phyloP scores from a whole-genome alignment of 2,888 invertebrate genomes.

The Monochamus alternatus region DNA sequence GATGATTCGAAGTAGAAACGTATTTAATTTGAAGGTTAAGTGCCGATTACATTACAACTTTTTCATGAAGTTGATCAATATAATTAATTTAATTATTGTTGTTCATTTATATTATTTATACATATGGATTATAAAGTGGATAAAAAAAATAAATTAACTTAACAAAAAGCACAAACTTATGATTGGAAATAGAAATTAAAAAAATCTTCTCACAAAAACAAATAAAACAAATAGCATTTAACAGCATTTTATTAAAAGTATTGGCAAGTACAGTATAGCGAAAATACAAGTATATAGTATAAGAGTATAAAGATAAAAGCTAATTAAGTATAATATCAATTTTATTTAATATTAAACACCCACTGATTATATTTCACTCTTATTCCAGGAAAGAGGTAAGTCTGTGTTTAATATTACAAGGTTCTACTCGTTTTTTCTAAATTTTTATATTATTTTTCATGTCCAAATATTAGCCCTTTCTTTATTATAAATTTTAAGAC shows the following conservation, averaged over 20 bases:
- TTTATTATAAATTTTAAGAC: constrained; percentile 30
- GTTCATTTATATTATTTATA: too few species aligned
- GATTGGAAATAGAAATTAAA: too few species aligned
- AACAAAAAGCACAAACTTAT: too few species aligned
- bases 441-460: constrained; percentile 39
- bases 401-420: constrained; percentile 52
- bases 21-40: too few species aligned
- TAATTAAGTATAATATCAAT: constrained; percentile 61
- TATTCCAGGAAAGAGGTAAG: constrained; percentile 62
- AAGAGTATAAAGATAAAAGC: constrained; percentile 70
- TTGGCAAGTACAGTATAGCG: constrained; percentile 69
- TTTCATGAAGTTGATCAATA: too few species aligned
- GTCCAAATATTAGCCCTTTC: constrained; percentile 47
- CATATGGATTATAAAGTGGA: too few species aligned
- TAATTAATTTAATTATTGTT: too few species aligned
- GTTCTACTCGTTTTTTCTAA: constrained; percentile 32
- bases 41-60: too few species aligned
- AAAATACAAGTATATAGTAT: constrained; percentile 68
- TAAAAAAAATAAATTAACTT: too few species aligned
- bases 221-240: constrained; percentile 34
- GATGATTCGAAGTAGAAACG: too few species aligned
- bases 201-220: too few species aligned
- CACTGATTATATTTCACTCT: constrained; percentile 51
- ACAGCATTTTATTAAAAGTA: constrained; percentile 70
- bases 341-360: constrained; percentile 59